Base-by-base conservation (phyloP, 2,797 vertebrate species). In the Sternotherus odoratus region DNA sequence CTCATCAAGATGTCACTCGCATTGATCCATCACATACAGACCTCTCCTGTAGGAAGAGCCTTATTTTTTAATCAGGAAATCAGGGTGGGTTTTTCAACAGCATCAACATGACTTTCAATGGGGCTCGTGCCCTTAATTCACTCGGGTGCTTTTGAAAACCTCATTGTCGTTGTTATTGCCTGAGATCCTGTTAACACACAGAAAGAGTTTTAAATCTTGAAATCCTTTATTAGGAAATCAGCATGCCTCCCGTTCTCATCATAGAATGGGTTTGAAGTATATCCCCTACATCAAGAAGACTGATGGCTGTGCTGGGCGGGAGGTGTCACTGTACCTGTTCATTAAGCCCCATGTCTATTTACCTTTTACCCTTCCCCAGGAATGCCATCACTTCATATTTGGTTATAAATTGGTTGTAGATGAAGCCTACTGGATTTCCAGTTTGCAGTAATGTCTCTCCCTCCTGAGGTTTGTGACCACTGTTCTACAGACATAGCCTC, bases 141-240 rank as follows among this genome's bases (percentile, higher is more conserved):
- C 91, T 90, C 77, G 91, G 81, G 77, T 83, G 77, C 85, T 60
- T 90, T 92, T 26, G 43, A 48, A 74, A 75, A 48, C 12, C 72
- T 6, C 7, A 10, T 8, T 15, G 26, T 15, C 46, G 17, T 26
- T 75, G 43, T 28, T 75, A 28, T 48, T 46, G 43, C 48, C 79
- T 93, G 75, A 79, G 63, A 72, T 80, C 75, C 56, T 92, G 74
- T 19, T 0, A 26, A 94, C 69, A 92, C 79, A 90, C 91, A 92
- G 87, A 93, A 94, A 92, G 89, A 94, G 88, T 90, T 66, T 26
- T 1, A 13, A 50, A 50, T 69, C 66, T 39, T 39, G 19, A 39
- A 69, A 39, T 36, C 17, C 63, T 66, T 39, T 69, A 12, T 69
- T 39, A 39, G 36, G 21, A 23, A 11, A 39, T 69, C 36, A 69